Evolutionary conservation across 2,888 invertebrate species (phyloP).

Genomic region (Leptopilina myrica): DNA sequence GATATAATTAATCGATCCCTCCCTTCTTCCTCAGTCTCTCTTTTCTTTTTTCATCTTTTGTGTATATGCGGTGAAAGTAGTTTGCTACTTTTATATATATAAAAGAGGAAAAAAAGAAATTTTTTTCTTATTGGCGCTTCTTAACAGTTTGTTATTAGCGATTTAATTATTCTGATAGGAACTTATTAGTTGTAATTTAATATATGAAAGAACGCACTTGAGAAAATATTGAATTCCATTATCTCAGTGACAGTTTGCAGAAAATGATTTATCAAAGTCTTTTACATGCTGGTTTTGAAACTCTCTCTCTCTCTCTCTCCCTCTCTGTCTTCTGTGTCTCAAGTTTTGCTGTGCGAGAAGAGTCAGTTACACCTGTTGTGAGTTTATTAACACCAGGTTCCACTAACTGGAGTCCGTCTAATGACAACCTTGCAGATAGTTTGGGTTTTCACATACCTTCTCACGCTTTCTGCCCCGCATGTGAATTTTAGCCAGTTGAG

Average conservation of each 20-base stretch:
- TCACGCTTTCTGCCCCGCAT: neutral
- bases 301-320: neutral
- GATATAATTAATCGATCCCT: conserved; percentile 6
- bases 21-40: neutral
- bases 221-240: neutral
- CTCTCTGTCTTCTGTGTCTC: neutral
- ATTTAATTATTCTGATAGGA: conserved; percentile 12
- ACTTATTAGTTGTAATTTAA: neutral
- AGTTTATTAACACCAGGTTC: conserved; percentile 8
- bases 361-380: conserved; percentile 26
- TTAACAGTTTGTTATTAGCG: neutral
- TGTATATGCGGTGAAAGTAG: neutral
- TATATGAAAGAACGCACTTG: conserved; percentile 1
- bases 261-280: conserved; percentile 23
- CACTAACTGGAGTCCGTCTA: conserved; percentile 11
- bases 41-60: neutral
- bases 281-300: neutral
- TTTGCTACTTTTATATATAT: no score
- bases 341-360: conserved; percentile 16
- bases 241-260: neutral
- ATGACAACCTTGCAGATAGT: conserved; percentile 25
- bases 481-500: no score
- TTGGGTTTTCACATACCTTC: conserved; percentile 14
- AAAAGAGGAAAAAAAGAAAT: neutral
- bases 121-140: neutral